phyloP scores from a whole-genome alignment of 2,113 vertebrate species.

The Lamprotornis superbus region DNA sequence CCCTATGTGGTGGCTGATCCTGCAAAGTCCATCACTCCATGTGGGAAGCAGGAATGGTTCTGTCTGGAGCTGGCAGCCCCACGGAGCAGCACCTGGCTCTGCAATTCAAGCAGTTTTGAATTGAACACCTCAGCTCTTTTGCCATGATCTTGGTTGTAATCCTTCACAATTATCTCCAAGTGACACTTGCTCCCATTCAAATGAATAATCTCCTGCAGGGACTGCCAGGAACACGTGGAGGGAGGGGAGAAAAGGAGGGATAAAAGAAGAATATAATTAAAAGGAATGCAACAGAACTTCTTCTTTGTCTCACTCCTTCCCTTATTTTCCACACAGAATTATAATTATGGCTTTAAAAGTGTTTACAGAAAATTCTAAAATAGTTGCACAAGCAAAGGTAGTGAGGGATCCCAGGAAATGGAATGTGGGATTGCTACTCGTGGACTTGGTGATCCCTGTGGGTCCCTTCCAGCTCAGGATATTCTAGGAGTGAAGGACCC shows the following conservation, averaged over 20 bases:
- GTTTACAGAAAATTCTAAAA: not conserved
- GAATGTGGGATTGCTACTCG: accelerated
- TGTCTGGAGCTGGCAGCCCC: not conserved
- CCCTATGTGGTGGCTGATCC: not conserved
- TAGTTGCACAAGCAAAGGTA: not conserved
- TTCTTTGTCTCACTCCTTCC: not conserved
- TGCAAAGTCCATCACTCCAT: not conserved
- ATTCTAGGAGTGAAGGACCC: not conserved
- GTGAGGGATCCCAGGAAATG: not conserved
- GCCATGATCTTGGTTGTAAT: not conserved
- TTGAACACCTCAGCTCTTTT: not conserved
- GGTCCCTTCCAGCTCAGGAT: not conserved
- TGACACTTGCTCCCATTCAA: not conserved
- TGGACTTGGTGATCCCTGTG: not conserved
- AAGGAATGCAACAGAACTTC: not conserved
- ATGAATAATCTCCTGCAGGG: not conserved
- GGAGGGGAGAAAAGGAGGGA: not conserved
- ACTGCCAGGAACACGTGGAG: not conserved
- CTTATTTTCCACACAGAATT: not conserved
- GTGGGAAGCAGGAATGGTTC: not conserved
- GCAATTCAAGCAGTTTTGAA: not conserved
- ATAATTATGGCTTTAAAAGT: not conserved
- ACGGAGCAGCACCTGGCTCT: not conserved
- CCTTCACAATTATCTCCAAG: not conserved
- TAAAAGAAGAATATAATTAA: not conserved